These are phyloP conservation scores for Drosophila melanosoma DNA, from an alignment of 2,888 invertebrate species.

Conservation along the genomic window DNA sequence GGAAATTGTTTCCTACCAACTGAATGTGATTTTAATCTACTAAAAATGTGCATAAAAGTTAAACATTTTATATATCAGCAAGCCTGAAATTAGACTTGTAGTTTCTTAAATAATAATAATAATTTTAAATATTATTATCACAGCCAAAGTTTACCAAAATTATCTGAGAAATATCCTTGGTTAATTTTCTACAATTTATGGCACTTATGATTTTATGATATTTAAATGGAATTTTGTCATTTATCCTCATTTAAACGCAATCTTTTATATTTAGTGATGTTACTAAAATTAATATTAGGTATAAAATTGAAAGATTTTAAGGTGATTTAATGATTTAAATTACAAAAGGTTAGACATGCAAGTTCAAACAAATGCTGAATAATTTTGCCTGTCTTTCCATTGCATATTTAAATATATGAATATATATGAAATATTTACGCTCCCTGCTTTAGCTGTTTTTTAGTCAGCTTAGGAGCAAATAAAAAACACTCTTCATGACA, in stretches of 20 bases:
- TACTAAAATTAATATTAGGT: background rate
- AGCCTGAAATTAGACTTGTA: conserved; percentile 33
- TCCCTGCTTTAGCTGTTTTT: background rate
- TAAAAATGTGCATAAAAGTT: conserved; percentile 21
- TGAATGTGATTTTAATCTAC: too few species aligned
- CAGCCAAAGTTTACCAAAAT: accelerated
- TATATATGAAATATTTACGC: background rate
- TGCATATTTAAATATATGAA: background rate
- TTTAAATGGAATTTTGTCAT: background rate
- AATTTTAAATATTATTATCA: background rate
- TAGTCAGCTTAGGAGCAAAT: conserved; percentile 3
- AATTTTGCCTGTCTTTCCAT: background rate
- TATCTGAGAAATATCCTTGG: background rate
- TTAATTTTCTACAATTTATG: background rate
- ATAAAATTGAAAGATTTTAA: background rate
- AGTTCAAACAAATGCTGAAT: background rate
- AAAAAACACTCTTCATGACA: conserved; percentile 15
- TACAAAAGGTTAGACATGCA: background rate
- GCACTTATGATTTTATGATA: background rate
- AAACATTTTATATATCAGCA: conserved; percentile 12
- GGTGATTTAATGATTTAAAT: background rate
- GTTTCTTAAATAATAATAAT: background rate
- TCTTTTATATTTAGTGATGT: background rate
- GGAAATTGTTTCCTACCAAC: background rate
- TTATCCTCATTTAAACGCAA: background rate